Evolutionary conservation across 1,140 invertebrate species (phyloP), one percentile per base, ranked within the genome.

Genomic region (Drosophila burlai): DNA sequence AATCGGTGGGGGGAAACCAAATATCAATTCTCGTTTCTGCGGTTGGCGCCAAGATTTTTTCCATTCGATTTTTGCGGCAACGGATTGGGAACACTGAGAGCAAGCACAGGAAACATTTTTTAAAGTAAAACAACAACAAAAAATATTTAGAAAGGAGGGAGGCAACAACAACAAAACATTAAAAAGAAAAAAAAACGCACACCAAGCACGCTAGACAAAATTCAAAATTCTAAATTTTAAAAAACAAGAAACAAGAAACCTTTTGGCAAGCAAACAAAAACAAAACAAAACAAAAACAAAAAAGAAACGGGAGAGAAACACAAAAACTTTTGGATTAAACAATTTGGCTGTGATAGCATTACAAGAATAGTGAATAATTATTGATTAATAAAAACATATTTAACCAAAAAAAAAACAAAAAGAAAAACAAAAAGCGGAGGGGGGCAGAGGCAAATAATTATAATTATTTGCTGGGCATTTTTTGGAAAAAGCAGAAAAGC

Each of bases 311-410:
- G 49, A 80, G 80, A 80, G 59, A 72, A 79, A 73, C 68, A 79
- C 63, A 64, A 89, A 86, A 83, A 90, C 73, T 81, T 92, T 92
- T 92, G 91, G 91, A 91, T 92, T 87, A 91, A 90, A 92, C 82
- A 92, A 92, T 92, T 92, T 92, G 91, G 91, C 91, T 92, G 91
- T 92, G 91, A 92, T 92, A 92, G 91, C 85, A 82, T 91, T 90
- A 89, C 65, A 78, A 62, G 74, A 76, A 79, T 81, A 83, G 50
- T 72, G 40, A 82, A 71, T 67, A 76, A 71, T 67, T 68, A 74
- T 71, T 75, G 68, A 49, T 68, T 46, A 61, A 69, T 58, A 21
- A 65, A 79, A 31, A 65, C 18, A 62, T 73, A 85, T 64, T 47
- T 45, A 69, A 76, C 50, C 68, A 46, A 72, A 49, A 45, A 34